A percentile compares a stretch with the other conserved stretches of the same genome.
These are phyloP conservation scores for Nemotelus nigrinus DNA, from an alignment of 2,888 invertebrate genomes.

Conservation along the genomic window DNA sequence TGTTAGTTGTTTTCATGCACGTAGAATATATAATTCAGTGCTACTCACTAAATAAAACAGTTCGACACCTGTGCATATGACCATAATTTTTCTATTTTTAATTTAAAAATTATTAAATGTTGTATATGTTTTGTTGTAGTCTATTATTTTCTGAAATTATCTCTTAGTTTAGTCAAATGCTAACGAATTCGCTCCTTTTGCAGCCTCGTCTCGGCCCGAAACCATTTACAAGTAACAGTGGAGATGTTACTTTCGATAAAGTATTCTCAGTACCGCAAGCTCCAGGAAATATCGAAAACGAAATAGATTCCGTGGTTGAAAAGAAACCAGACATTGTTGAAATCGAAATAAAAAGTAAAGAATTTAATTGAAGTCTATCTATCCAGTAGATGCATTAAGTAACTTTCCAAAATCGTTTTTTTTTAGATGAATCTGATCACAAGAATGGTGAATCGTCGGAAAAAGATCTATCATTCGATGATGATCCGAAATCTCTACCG, in stretches of 20 bases:
- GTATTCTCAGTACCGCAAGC: slow-evolving; percentile 83
- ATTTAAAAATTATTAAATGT: no score
- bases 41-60: no score
- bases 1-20: no score
- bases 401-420: slow-evolving; percentile 55
- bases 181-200: slow-evolving; percentile 52
- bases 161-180: background rate
- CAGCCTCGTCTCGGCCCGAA: slow-evolving; percentile 88
- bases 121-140: no score
- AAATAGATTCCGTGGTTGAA: slow-evolving; percentile 37
- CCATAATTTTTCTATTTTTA: no score
- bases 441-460: slow-evolving; percentile 46
- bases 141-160: background rate
- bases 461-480: slow-evolving; percentile 67
- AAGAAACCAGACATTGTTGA: slow-evolving; percentile 62
- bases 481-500: slow-evolving; percentile 78
- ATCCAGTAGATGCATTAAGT: slow-evolving; percentile 47
- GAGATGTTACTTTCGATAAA: slow-evolving; percentile 82
- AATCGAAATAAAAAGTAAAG: slow-evolving; percentile 68
- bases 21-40: no score
- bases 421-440: slow-evolving; percentile 54
- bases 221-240: slow-evolving; percentile 83
- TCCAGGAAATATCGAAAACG: slow-evolving; percentile 64
- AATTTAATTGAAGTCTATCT: slow-evolving; percentile 56
- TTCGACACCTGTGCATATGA: no score